Conservation (phyloP, 2,113 vertebrate species). For the Bucco capensis region DNA sequence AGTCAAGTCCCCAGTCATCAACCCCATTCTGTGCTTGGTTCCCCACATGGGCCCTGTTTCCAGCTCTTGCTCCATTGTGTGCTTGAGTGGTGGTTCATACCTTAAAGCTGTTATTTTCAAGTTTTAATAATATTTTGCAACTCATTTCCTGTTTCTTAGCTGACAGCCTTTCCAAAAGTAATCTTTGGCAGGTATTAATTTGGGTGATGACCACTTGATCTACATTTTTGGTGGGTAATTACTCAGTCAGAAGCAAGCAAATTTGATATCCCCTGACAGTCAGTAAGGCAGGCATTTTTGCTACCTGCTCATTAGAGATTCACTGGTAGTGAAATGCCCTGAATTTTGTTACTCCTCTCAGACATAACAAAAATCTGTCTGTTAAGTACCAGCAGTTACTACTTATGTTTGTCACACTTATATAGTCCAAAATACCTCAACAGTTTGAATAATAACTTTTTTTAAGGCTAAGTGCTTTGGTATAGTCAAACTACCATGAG, state of each 20-base stretch:
- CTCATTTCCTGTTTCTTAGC: conserved; percentile 73
- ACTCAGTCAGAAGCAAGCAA: conserved; percentile 76
- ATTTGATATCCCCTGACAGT: conserved; percentile 77
- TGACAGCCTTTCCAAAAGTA: conserved; percentile 72
- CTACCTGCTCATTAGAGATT: conserved; percentile 75
- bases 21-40: not conserved
- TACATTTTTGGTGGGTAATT: conserved; percentile 81
- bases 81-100: conserved; percentile 50
- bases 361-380: conserved; percentile 62
- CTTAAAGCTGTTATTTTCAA: conserved; percentile 76
- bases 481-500: not conserved
- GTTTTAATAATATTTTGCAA: conserved; percentile 76
- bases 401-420: conserved; percentile 46
- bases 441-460: conserved; percentile 8
- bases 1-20: not conserved
- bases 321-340: conserved; percentile 69
- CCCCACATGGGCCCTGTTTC: not conserved
- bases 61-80: not conserved
- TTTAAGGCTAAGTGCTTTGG: not conserved
- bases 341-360: conserved; percentile 68
- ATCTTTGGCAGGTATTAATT: conserved; percentile 81
- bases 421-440: not conserved
- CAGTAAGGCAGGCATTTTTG: conserved; percentile 72
- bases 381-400: conserved; percentile 51
- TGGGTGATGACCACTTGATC: conserved; percentile 80